Conservation (phyloP, 2,113 vertebrate genomes). For the Otocyon megalotis region DNA sequence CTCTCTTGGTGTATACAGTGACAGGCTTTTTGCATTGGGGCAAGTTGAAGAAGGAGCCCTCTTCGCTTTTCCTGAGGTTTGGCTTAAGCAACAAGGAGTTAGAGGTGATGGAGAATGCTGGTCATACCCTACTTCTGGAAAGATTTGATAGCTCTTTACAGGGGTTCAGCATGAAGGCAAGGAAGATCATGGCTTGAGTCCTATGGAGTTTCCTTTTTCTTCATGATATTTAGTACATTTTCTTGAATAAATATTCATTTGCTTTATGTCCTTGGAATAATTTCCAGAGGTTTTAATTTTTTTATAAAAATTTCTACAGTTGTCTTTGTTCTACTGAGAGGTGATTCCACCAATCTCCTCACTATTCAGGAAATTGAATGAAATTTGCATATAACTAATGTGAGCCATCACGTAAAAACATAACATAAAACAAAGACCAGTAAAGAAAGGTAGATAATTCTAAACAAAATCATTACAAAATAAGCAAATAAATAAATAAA, state of each 20-base stretch:
- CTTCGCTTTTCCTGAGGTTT: not conserved
- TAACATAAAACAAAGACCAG: not conserved
- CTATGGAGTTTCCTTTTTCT: not conserved
- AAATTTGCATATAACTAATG: not conserved
- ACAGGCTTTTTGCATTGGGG: not conserved
- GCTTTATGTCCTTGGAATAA: not conserved
- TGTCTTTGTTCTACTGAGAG: not conserved
- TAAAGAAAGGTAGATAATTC: not conserved
- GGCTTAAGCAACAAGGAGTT: not conserved
- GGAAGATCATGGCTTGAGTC: not conserved
- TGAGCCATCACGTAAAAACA: not conserved
- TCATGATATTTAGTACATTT: not conserved
- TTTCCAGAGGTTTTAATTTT: not conserved
- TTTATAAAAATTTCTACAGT: not conserved
- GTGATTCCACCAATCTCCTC: not conserved
- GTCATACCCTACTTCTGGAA: not conserved
- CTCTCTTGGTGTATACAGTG: not conserved
- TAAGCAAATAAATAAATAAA: not conserved
- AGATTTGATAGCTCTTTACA: not conserved
- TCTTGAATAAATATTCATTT: not conserved
- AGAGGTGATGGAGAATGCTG: not conserved
- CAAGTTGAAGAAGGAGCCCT: not conserved
- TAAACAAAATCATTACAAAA: not conserved
- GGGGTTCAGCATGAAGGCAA: not conserved
- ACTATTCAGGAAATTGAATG: not conserved